Base-by-base conservation (phyloP, 2,888 invertebrate genomes). In the Conistra vaccinii region DNA sequence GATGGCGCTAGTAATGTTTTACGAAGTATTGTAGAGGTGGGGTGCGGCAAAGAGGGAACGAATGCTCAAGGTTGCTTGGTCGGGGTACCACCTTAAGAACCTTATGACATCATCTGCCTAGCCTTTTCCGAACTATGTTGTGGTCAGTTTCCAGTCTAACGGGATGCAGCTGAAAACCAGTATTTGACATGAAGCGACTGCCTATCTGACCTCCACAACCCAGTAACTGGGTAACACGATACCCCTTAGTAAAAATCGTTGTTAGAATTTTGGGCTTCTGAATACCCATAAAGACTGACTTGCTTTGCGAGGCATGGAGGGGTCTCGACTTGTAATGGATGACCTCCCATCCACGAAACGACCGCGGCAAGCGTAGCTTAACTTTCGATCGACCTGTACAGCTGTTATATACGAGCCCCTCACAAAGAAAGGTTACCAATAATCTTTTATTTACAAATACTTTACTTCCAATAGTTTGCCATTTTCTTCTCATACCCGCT, bases 401-500 rank as follows among this genome's bases (percentile, higher is more conserved):
- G 7, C 20, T 20, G 23, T 48, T 48, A 20, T 9, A 48, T 23
- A 48, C 20, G 7, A 23, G 48, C 23, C 6, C 20, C 45, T 20
- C 48, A 63, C 32, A 26, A 42, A n/a, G 3, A 78, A 35, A 68
- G 9, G 35, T 60, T 55, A 51, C 26, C 68, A 65, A 65, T 66
- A 65, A 39, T 61, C n/a, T 35, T 68, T 51, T 53, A 68, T 39
- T 73, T 65, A 58, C 42, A 62, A 42, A 69, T 26, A 66, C 76
- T 78, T 83, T 12, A 57, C 60, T 61, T 17, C 7, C 23, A 7
- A 76, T 70, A 76, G 74, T 76, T 73, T 69, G 12, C 73, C 66
- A 62, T 85, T 85, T 78, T 69, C 69, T 66, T 66, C 77, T 68
- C 62, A 76, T 79, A 73, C 62, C 72, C 71, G 73, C 65, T 85